Percentiles rank a stretch among this genome's conserved stretches.
phyloP scores from a whole-genome alignment of 2,797 vertebrate species.

The Melanogrammus aeglefinus region DNA sequence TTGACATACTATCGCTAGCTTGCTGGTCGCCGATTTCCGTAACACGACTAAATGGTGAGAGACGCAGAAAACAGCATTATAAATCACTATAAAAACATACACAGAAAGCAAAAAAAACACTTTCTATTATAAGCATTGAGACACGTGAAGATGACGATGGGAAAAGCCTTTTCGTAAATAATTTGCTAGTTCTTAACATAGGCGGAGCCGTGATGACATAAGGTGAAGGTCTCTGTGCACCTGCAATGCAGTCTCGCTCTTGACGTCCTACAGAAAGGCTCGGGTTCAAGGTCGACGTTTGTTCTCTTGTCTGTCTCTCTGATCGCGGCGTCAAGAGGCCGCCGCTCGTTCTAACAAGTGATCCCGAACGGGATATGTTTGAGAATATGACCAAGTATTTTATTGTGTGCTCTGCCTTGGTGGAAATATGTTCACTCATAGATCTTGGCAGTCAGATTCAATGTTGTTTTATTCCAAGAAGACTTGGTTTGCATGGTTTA shows the following conservation, averaged over 20 bases:
- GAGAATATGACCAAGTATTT: neutral
- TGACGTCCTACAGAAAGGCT: slow-evolving; percentile 35
- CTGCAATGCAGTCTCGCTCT: slow-evolving; percentile 7
- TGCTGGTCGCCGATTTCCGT: neutral
- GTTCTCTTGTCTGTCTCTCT: slow-evolving; percentile 19
- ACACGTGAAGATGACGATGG: neutral
- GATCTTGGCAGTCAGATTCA: neutral
- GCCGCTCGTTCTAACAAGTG: slow-evolving; percentile 11
- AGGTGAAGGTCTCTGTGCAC: neutral
- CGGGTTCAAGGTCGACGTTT: slow-evolving; percentile 39
- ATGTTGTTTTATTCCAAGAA: neutral
- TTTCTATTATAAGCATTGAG: neutral
- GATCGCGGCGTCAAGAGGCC: slow-evolving; percentile 21
- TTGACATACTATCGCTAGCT: neutral
- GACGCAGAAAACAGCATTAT: neutral
- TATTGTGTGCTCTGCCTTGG: neutral
- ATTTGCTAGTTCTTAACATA: neutral
- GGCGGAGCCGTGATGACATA: neutral
- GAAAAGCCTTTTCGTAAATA: neutral
- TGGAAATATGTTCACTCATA: neutral
- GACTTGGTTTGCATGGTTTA: neutral
- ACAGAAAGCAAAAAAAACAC: neutral
- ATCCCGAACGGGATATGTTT: slow-evolving; percentile 19
- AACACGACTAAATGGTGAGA: neutral
- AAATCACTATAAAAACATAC: neutral